Percentiles rank a stretch among this genome's conserved stretches.
Conservation (phyloP, 2,113 vertebrate species). For the Lucifuga dentata region DNA sequence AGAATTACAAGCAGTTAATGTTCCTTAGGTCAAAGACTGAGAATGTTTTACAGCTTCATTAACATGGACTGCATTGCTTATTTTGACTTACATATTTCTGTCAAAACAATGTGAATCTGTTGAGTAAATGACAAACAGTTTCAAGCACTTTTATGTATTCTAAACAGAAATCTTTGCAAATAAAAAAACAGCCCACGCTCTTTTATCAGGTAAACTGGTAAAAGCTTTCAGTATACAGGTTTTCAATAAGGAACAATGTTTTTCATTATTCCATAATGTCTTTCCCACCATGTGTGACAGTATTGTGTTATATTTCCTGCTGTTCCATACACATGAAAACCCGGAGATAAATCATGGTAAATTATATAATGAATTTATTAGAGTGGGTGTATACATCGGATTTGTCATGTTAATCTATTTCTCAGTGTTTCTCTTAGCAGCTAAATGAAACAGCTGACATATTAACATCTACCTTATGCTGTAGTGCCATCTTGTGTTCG, state of each 20-base stretch:
- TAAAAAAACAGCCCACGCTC: too few species aligned
- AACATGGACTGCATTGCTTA: neutral
- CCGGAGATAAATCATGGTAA: conserved; percentile 20
- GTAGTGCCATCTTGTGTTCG: conserved; percentile 75
- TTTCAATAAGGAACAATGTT: too few species aligned
- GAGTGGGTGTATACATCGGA: conserved; percentile 17
- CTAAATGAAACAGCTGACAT: neutral
- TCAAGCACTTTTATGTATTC: too few species aligned
- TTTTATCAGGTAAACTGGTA: too few species aligned
- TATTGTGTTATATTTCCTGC: conserved; percentile 15
- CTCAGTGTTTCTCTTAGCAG: conserved; percentile 1
- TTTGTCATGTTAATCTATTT: conserved; percentile 5
- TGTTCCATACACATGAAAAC: conserved; percentile 27
- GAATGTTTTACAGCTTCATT: neutral
- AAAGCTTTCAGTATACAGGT: too few species aligned
- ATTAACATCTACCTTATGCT: conserved; percentile 17
- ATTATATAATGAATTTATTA: conserved; percentile 21
- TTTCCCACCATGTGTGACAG: conserved; percentile 26
- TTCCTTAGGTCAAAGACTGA: neutral
- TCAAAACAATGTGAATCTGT: too few species aligned
- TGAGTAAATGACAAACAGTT: too few species aligned
- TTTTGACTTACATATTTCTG: neutral
- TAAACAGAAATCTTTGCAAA: too few species aligned
- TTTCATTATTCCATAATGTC: conserved; percentile 10
- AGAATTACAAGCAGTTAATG: neutral